phyloP scores from a whole-genome alignment of 2,113 vertebrate species.

The Takifugu bimaculatus region DNA sequence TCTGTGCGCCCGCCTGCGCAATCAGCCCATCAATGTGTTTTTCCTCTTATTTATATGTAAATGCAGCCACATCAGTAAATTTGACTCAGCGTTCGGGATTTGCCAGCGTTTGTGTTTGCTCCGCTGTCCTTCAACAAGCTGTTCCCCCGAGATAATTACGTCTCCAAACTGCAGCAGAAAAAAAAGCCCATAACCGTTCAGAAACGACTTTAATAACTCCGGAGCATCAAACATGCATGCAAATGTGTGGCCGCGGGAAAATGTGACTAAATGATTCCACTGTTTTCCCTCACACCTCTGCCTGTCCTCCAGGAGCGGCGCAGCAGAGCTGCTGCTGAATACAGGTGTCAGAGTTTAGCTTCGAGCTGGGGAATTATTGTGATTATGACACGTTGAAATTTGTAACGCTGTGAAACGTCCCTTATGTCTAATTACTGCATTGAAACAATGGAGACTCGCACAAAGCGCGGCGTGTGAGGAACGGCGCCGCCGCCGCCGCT shows the following conservation, averaged over 20 bases:
- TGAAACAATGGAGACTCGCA: constrained; percentile 2
- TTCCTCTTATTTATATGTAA: constrained; percentile 58
- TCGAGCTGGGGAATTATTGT: constrained; percentile 10
- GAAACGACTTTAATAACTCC: constrained; percentile 51
- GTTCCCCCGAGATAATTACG: constrained; percentile 46
- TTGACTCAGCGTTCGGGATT: constrained; percentile 31
- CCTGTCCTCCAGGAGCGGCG: constrained; percentile 20
- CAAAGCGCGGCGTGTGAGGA: not conserved
- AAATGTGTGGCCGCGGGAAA: not conserved
- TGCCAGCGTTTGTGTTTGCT: constrained; percentile 6
- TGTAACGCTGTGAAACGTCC: constrained; percentile 16
- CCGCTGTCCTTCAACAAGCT: constrained; percentile 26
- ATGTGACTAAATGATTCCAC: constrained; percentile 5
- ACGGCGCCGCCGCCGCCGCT: not conserved
- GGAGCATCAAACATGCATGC: not conserved
- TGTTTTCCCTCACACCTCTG: not conserved
- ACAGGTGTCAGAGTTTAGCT: not conserved
- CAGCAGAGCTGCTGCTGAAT: constrained; percentile 12
- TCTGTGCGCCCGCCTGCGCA: constrained; percentile 27
- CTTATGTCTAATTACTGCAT: constrained; percentile 35
- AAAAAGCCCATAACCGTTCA: constrained; percentile 25
- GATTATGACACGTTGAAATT: constrained; percentile 17
- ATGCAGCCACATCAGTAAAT: constrained; percentile 27
- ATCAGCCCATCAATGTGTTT: constrained; percentile 17
- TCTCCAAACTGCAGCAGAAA: constrained; percentile 33